Evolutionary conservation across 2,113 vertebrate genomes (phyloP).

Genomic region (Phaetusa simplex): DNA sequence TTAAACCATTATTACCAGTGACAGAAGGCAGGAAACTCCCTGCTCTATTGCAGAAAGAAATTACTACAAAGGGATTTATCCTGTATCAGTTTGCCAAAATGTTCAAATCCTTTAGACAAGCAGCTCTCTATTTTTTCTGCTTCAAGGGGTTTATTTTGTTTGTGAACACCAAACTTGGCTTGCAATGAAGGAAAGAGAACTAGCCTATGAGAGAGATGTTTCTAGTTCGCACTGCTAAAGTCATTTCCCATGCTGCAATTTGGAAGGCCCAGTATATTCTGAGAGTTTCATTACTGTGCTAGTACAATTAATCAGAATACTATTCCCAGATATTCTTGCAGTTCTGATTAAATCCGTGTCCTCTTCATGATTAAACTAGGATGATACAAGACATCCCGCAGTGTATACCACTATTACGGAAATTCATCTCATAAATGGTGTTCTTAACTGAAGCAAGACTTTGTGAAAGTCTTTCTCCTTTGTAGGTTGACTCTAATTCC

Average conservation of each 20-base stretch:
- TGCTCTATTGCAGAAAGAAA: neutral
- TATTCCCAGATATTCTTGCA: neutral
- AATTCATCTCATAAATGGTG: neutral
- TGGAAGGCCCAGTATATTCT: neutral
- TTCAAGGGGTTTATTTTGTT: neutral
- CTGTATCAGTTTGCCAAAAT: neutral
- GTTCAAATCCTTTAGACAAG: neutral
- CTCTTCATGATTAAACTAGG: neutral
- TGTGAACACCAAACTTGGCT: neutral
- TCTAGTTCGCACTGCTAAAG: neutral
- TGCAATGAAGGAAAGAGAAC: neutral
- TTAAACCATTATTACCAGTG: neutral
- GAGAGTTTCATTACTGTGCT: neutral
- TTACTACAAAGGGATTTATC: neutral
- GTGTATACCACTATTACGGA: neutral
- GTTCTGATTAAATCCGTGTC: conserved; percentile 22
- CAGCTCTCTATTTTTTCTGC: neutral
- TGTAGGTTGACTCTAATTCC: neutral
- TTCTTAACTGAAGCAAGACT: neutral
- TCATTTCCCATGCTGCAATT: neutral
- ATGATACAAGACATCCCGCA: neutral
- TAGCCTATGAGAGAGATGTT: neutral
- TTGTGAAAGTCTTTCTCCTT: neutral
- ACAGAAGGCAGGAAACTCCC: neutral
- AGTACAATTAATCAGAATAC: conserved; percentile 1